A percentile compares a stretch with the other conserved stretches of the same genome.
Conservation (phyloP, 2,113 vertebrate species). For the Cairina moschata region DNA sequence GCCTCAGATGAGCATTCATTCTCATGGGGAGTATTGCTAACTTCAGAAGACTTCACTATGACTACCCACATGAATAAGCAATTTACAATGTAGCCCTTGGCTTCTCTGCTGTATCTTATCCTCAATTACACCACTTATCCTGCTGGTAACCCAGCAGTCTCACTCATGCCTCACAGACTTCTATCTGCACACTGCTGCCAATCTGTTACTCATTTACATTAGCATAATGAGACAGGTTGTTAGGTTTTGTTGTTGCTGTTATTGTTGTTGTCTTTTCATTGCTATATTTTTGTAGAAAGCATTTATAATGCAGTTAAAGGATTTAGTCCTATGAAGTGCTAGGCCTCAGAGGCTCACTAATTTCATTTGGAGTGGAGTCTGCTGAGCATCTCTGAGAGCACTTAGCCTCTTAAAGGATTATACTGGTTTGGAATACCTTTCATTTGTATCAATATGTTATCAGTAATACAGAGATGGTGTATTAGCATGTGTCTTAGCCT, state of each 20-base stretch:
- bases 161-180: neutral
- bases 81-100: neutral
- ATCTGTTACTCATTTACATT: neutral
- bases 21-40: neutral
- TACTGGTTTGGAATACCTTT: neutral
- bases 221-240: neutral
- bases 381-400: neutral
- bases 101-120: neutral
- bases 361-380: neutral
- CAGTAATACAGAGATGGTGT: conserved; percentile 23
- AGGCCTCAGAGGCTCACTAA: neutral
- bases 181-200: neutral
- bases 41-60: neutral
- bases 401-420: conserved; percentile 9
- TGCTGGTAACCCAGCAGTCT: neutral
- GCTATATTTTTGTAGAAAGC: neutral
- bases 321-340: neutral
- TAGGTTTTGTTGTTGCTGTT: neutral
- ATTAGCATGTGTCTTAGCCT: neutral
- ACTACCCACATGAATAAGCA: neutral
- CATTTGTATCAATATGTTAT: conserved; percentile 17
- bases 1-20: neutral
- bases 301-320: neutral
- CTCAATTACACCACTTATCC: neutral
- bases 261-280: neutral